Evolutionary conservation across 2,113 vertebrate species (phyloP), one percentile per base, ranked within the genome.

Genomic region (Garra rufa): DNA sequence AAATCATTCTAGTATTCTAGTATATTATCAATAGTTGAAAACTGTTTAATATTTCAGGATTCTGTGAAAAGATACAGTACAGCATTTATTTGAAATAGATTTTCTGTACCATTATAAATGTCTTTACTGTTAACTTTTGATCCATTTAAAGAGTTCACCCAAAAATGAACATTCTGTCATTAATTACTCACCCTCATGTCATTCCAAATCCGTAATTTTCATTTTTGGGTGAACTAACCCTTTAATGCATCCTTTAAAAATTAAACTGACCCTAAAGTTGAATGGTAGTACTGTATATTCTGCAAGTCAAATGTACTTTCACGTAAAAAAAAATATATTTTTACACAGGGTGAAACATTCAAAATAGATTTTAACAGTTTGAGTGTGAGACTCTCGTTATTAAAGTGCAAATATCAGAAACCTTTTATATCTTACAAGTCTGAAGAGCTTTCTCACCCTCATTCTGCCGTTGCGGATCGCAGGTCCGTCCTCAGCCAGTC

Each of bases 381-480:
- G 26, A 28, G 26, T 7, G 48, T 2, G 4, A 76, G 74, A 76
- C 48, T 76, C 28, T 13, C 3, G 14, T 38, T 38, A 4, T 50
- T 30, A 74, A 46, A 48, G 70, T 74, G 41, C 70, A 74, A 46
- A 46, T 48, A 26, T 73, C 5, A 6, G 26, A 73, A 13, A 9
- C 13, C 13, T 74, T 48, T 74, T 74, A 15, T 30, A 15, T 74
- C 13, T 28, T 17, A 75, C 73, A 61, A n/a, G 38, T 79, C n/a
- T 79, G 14, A 46, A 19, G 3, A 24, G n/a, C 7, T 26, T 78
- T 91, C 96, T 97, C 91, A 99, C 98, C 95, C 96, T 97, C 97
- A 99, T 99, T 59, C 97, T 96, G 88, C 98, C 98, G 46, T 99
- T 99, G 78, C 97, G 95, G 92, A 99, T 95, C 69, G 98, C 98